A percentile compares a stretch with the other conserved stretches of the same genome.
phyloP scores from a whole-genome alignment of 2,113 vertebrate genomes.

The Murina feae region DNA sequence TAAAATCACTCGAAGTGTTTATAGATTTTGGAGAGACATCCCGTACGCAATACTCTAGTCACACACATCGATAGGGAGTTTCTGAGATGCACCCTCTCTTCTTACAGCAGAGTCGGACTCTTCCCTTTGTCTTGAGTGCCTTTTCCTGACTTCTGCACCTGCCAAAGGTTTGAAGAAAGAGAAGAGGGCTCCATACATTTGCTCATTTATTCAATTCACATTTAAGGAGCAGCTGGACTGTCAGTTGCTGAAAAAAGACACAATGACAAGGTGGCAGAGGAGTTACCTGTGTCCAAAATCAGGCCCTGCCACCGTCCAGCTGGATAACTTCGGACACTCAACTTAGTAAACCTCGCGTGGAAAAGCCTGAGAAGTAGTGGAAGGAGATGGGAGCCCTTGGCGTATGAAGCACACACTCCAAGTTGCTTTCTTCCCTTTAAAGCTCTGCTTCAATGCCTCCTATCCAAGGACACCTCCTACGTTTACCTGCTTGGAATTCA shows the following conservation, averaged over 20 bases:
- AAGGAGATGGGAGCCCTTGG: background rate
- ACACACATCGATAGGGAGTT: background rate
- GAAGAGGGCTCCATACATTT: background rate
- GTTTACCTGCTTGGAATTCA: too few species aligned
- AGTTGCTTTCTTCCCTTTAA: background rate
- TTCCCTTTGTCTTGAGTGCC: background rate
- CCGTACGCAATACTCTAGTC: background rate
- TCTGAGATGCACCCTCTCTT: background rate
- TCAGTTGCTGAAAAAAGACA: background rate
- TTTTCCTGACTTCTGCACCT: background rate
- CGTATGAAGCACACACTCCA: rapidly evolving
- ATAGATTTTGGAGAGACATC: too few species aligned
- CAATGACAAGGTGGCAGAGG: background rate
- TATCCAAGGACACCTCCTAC: rapidly evolving
- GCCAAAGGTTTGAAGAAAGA: background rate
- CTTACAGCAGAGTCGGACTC: background rate
- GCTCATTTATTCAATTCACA: background rate
- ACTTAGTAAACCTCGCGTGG: background rate
- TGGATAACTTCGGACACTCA: background rate
- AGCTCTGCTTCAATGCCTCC: background rate
- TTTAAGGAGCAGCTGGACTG: background rate
- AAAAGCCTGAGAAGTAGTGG: rapidly evolving
- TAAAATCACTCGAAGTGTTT: too few species aligned
- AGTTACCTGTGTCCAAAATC: background rate
- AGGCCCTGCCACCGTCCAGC: background rate